Percentiles rank a stretch among this genome's conserved stretches.
Conservation (phyloP, 2,888 invertebrate genomes). For the Drosophila anomelani region DNA sequence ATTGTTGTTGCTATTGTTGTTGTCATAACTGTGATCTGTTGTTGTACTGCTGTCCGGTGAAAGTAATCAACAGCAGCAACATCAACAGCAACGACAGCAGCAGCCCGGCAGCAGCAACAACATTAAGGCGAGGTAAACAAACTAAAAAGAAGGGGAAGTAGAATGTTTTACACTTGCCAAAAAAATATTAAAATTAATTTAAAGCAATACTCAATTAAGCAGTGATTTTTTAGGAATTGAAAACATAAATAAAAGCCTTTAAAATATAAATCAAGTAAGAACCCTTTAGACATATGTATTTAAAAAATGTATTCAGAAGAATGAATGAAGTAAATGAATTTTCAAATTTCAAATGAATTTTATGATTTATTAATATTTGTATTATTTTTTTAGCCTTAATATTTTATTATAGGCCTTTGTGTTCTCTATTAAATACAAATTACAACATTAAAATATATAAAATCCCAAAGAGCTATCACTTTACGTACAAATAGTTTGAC, state of each 20-base stretch:
- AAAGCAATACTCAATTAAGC: background rate
- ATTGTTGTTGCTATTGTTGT: constrained; percentile 48
- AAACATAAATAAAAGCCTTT: background rate
- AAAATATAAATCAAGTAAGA: background rate
- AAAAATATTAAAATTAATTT: constrained; percentile 26
- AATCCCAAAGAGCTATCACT: background rate
- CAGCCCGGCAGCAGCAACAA: constrained; percentile 21
- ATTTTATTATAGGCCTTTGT: background rate
- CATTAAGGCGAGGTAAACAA: constrained; percentile 38
- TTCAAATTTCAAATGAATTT: no score
- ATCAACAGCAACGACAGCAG: constrained; percentile 51
- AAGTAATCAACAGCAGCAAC: constrained; percentile 71
- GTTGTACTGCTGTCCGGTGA: constrained; percentile 75
- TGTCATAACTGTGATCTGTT: constrained; percentile 72
- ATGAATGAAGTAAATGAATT: no score
- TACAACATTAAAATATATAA: background rate
- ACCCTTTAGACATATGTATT: no score
- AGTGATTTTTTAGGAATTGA: background rate
- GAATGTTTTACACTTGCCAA: constrained; percentile 69
- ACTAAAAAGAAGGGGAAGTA: constrained; percentile 27
- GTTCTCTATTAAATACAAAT: background rate
- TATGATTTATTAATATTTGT: no score
- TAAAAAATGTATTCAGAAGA: no score
- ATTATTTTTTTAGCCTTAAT: background rate
- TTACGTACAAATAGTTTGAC: background rate